These are phyloP conservation scores for Mus spicilegus DNA, from an alignment of 2,113 vertebrate species.

Conservation along the genomic window DNA sequence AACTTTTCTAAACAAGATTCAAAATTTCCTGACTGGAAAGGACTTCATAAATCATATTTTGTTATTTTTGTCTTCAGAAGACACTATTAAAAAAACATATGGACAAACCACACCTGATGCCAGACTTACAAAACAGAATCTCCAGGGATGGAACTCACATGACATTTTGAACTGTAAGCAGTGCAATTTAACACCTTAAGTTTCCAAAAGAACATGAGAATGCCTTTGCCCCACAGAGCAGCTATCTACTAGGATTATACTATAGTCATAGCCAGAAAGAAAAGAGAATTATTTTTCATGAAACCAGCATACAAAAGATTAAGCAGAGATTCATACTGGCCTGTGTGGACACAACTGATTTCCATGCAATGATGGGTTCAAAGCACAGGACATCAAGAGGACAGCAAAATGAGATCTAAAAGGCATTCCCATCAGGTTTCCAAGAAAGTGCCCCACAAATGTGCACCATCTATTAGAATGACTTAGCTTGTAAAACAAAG, in stretches of 20 bases:
- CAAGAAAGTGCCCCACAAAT: not conserved
- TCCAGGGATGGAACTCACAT: not conserved
- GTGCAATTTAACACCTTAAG: not conserved
- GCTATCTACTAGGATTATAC: not conserved
- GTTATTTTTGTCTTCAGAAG: not conserved
- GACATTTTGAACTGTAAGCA: not conserved
- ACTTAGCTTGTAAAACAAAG: not conserved
- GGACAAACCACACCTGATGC: not conserved
- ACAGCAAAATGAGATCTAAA: not conserved
- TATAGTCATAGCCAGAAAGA: not conserved
- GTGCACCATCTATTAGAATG: not conserved
- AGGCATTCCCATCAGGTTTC: not conserved
- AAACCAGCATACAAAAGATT: not conserved
- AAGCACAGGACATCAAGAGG: not conserved
- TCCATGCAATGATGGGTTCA: not conserved
- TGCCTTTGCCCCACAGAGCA: not conserved
- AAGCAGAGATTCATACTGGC: not conserved
- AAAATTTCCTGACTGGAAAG: not conserved
- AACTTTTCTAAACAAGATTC: not conserved
- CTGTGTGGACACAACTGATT: not conserved
- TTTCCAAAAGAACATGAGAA: not conserved
- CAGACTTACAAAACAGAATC: not conserved
- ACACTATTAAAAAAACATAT: not conserved
- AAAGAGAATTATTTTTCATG: conserved; percentile 15
- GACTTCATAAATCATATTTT: not conserved